Evolutionary conservation across 2,888 invertebrate genomes (phyloP).

Genomic region (Tupiocoris notatus): DNA sequence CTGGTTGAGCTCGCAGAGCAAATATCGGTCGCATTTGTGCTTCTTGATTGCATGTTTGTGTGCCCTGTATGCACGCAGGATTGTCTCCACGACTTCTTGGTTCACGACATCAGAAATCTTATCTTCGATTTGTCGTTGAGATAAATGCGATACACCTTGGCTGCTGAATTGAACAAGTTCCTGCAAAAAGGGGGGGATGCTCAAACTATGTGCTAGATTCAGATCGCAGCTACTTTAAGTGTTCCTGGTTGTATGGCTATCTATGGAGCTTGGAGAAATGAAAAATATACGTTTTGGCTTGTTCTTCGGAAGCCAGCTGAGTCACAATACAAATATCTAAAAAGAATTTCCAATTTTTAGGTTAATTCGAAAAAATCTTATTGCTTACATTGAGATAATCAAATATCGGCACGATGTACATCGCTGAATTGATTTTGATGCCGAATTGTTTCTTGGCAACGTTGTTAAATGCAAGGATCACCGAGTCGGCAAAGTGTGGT

Average conservation of each 20-base stretch:
- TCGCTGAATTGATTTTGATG: conserved; percentile 68
- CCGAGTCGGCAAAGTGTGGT: conserved; percentile 65
- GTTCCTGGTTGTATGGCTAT: too few species aligned
- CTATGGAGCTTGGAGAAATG: too few species aligned
- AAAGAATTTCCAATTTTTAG: not conserved
- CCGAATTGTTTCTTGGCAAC: conserved; percentile 68
- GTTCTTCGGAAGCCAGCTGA: too few species aligned
- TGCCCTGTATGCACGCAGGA: conserved; percentile 77
- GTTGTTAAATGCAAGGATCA: conserved; percentile 68
- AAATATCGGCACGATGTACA: conserved; percentile 73
- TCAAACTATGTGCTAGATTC: too few species aligned
- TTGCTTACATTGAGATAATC: conserved; percentile 65
- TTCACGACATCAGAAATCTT: conserved; percentile 77
- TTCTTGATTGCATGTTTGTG: conserved; percentile 63
- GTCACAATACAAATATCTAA: too few species aligned
- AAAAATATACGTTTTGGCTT: too few species aligned
- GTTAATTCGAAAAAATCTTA: too few species aligned
- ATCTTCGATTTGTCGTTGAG: conserved; percentile 71
- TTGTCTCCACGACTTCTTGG: conserved; percentile 77
- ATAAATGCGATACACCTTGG: conserved; percentile 63
- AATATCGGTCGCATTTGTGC: conserved; percentile 46
- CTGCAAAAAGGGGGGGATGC: too few species aligned
- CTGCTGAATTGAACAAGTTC: conserved; percentile 71
- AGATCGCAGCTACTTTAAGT: too few species aligned
- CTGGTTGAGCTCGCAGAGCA: conserved; percentile 68